A percentile compares a stretch with the other conserved stretches of the same genome.
Evolutionary conservation across 2,888 invertebrate species (phyloP).

Genomic region (Phengaris arion): DNA sequence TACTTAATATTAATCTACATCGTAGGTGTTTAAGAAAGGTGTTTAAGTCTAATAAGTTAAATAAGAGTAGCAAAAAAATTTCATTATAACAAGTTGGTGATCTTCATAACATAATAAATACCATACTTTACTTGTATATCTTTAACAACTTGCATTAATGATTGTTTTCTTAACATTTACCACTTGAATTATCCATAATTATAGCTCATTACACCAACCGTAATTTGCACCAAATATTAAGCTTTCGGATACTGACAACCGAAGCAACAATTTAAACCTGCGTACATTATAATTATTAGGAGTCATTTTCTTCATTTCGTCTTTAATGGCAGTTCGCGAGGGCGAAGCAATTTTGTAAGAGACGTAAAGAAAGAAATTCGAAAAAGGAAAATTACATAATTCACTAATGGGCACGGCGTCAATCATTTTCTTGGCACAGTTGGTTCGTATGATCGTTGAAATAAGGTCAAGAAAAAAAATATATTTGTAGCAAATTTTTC

Average conservation of each 20-base stretch:
- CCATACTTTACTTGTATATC: background rate
- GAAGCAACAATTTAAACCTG: constrained; percentile 23
- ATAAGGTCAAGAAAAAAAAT: constrained; percentile 13
- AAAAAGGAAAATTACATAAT: constrained; percentile 77
- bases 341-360: constrained; percentile 68
- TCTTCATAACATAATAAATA: background rate
- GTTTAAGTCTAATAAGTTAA: too few species aligned
- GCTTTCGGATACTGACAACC: constrained; percentile 10
- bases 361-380: constrained; percentile 67
- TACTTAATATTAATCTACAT: too few species aligned
- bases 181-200: background rate
- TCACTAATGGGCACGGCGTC: constrained; percentile 67
- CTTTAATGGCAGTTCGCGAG: constrained; percentile 65
- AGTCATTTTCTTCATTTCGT: constrained; percentile 65
- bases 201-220: background rate
- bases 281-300: constrained; percentile 42
- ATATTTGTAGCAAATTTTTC: background rate
- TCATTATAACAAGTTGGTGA: background rate
- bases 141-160: background rate
- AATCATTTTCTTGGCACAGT: constrained; percentile 66
- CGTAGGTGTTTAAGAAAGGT: too few species aligned
- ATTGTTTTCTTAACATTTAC: background rate
- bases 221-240: background rate
- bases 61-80: too few species aligned
- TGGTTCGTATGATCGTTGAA: constrained; percentile 44